Evolutionary conservation across 2,113 vertebrate species (phyloP), one percentile per base, ranked within the genome.

Genomic region (Epinephelus fuscoguttatus): DNA sequence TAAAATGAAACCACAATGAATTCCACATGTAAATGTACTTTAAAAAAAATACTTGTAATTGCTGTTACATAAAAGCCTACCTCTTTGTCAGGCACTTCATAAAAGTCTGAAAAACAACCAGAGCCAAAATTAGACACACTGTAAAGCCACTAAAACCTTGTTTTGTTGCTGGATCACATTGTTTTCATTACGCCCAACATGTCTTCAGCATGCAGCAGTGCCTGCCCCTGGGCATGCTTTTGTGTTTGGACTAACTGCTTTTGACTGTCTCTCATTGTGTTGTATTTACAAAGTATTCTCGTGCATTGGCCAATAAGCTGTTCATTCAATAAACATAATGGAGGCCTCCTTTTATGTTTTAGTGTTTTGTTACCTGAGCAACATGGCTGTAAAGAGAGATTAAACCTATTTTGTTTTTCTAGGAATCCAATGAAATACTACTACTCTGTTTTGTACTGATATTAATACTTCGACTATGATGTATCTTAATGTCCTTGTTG

Each of bases 1-100:
- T 40, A 30, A 69, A 81, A 75, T 10, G 4, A 9, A 59, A 37
- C n/a, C 56, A 60, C 40, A 57, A 40, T 42, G 11, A 70, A 55
- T 68, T 76, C 13, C 68, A 82, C 30, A 17, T 42, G 15, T 27
- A 21, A 33, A 63, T 33, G n/a, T 9, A 21, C 1, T 3, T 33
- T 10, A 25, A 23, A 61, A 60, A n/a, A 60, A 62, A 49, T 14
- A 17, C 37, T 12, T 19, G 2, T 2, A 33, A 18, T 3, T 27
- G 23, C 6, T 70, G 4, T 37, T 11, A 40, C 15, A 37, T 71
- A 14, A 68, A 27, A n/a, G n/a, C 91, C 85, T 91, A 97, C 96
- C 95, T 96, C 92, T 61, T 88, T 86, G 71, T 96, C 95, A 72
- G 96, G 95, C 82, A 95, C 90, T 86, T 96, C 95, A 21, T 96